Percentiles rank a stretch among this genome's conserved stretches.
Evolutionary conservation across 2,888 invertebrate species (phyloP).

Genomic region (Willowsia nigromaculata): DNA sequence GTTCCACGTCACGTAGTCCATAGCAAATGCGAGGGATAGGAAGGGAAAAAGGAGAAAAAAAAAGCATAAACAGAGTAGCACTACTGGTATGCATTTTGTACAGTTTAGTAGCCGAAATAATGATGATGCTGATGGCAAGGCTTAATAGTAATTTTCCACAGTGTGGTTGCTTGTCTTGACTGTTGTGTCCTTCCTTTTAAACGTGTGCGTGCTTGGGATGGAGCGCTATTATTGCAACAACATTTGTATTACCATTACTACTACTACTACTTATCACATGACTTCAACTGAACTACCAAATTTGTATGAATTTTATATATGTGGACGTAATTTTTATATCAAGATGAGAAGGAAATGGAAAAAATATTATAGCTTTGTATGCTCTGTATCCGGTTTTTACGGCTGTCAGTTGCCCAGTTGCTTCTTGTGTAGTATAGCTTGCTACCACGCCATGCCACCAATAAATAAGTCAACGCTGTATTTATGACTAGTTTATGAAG

Average conservation of each 20-base stretch:
- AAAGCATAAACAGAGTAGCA: neutral
- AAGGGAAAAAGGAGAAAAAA: neutral
- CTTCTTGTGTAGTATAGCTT: neutral
- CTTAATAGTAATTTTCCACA: no score
- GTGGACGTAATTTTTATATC: neutral
- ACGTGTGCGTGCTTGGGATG: no score
- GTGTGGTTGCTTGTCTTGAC: no score
- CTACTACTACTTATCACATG: no score
- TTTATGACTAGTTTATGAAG: conserved; percentile 17
- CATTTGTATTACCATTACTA: no score
- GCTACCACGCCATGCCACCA: no score
- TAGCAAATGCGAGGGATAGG: neutral
- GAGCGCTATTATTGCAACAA: no score
- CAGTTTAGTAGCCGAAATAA: no score
- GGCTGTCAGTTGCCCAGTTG: neutral
- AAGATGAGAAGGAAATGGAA: neutral
- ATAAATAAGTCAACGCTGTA: conserved; percentile 12
- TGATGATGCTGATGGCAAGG: no score
- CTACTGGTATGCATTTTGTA: neutral
- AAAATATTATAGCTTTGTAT: neutral
- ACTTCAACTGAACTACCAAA: no score
- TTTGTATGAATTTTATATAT: no score
- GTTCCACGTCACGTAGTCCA: conserved; percentile 28
- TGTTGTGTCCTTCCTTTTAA: no score
- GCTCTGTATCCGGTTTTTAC: conserved; percentile 4